Evolutionary conservation across 2,797 vertebrate genomes (phyloP).

Genomic region (Brachyalestes nurse): DNA sequence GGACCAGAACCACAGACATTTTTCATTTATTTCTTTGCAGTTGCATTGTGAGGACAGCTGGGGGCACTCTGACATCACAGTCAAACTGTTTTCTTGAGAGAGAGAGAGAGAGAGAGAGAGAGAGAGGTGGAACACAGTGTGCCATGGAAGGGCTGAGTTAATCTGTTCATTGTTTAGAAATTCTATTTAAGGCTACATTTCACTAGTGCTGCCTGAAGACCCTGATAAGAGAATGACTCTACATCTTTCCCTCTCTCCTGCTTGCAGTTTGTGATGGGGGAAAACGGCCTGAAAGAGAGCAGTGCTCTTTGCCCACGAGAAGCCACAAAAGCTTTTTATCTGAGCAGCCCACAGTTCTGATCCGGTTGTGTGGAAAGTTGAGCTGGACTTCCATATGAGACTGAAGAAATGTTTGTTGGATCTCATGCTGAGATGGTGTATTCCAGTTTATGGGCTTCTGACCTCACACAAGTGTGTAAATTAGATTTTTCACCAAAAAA

Average conservation of each 20-base stretch:
- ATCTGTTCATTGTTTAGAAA: conserved; percentile 26
- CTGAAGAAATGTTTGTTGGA: conserved; percentile 6
- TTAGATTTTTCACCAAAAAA: too few species aligned
- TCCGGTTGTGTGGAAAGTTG: conserved; percentile 21
- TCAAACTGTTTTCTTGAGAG: background rate
- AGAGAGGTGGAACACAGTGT: conserved; percentile 14
- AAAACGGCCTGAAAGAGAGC: conserved; percentile 9
- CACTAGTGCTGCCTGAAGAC: background rate
- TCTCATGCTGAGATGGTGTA: background rate
- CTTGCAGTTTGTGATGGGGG: background rate
- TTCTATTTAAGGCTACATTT: background rate
- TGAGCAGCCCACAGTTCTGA: conserved; percentile 25
- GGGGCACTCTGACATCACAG: conserved; percentile 52
- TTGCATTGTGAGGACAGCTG: conserved; percentile 51
- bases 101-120: too few species aligned
- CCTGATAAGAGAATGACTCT: background rate
- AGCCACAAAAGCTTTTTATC: conserved; percentile 51
- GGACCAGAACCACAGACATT: too few species aligned
- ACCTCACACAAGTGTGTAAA: too few species aligned
- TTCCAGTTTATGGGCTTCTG: background rate
- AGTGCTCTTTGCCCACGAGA: conserved; percentile 5
- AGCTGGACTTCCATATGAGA: background rate
- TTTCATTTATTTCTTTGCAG: conserved; percentile 15
- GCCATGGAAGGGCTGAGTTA: conserved; percentile 34
- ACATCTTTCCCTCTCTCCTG: background rate